Conservation (phyloP, 2,113 vertebrate species). For the Scytalopus superciliaris region DNA sequence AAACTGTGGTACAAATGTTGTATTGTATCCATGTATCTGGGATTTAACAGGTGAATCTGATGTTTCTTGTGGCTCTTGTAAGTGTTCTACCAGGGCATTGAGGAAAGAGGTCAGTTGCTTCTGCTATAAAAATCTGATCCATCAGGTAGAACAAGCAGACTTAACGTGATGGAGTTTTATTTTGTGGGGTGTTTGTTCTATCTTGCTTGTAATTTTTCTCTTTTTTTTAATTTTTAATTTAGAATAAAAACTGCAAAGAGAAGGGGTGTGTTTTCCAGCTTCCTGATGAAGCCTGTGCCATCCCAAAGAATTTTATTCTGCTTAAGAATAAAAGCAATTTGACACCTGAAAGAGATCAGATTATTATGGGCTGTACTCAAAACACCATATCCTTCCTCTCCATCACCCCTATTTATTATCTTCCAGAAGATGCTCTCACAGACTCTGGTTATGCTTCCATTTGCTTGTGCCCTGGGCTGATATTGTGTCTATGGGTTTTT, state of each 20-base stretch:
- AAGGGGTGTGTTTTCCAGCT: neutral
- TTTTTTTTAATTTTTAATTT: too few relatives aligned
- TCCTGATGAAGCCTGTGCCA: neutral
- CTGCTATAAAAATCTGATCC: neutral
- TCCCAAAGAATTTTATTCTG: neutral
- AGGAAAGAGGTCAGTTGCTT: neutral
- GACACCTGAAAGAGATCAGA: neutral
- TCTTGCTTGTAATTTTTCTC: too few relatives aligned
- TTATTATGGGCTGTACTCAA: neutral
- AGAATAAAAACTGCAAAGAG: too few relatives aligned
- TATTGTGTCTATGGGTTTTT: neutral
- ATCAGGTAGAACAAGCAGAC: neutral
- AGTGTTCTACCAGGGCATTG: neutral
- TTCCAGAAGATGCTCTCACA: neutral
- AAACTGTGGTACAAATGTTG: neutral
- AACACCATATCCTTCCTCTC: neutral
- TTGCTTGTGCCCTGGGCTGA: neutral
- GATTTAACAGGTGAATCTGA: neutral
- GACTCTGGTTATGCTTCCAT: neutral
- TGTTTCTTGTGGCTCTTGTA: neutral
- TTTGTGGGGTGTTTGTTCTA: neutral
- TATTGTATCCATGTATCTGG: neutral
- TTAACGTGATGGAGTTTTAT: neutral
- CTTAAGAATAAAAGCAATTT: neutral
- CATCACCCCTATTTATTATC: neutral